A percentile compares a stretch with the other conserved stretches of the same genome.
Evolutionary conservation across 2,797 vertebrate species (phyloP).

Genomic region (Ceryle rudis): DNA sequence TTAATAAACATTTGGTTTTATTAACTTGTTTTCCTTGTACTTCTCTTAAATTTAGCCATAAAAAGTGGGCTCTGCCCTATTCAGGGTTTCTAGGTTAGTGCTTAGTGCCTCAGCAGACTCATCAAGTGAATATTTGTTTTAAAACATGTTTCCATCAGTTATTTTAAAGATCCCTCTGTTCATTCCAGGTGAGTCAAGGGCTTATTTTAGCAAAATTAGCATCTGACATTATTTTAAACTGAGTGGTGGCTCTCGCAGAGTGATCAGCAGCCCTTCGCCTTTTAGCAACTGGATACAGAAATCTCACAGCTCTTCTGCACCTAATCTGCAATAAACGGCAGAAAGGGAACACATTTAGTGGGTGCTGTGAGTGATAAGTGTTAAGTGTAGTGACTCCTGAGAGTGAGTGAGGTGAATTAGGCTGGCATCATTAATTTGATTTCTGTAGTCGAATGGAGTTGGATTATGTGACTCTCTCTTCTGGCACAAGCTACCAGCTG

Average conservation of each 20-base stretch:
- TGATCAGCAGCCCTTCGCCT: neutral
- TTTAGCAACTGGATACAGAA: neutral
- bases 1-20: neutral
- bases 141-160: neutral
- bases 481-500: neutral
- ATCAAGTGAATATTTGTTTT: neutral
- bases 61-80: neutral
- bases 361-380: neutral
- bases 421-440: neutral
- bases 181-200: neutral
- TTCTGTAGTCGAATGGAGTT: neutral
- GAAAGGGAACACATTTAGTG: neutral
- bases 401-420: neutral
- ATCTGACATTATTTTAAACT: neutral
- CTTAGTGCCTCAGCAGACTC: neutral
- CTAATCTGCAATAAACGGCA: neutral
- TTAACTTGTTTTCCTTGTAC: neutral
- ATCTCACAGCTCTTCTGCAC: neutral
- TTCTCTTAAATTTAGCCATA: neutral
- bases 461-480: neutral
- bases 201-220: neutral
- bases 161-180: neutral
- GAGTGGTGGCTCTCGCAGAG: neutral
- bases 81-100: neutral
- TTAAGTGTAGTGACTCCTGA: neutral